phyloP scores from a whole-genome alignment of 2,113 vertebrate species.

The Lepisosteus oculatus region DNA sequence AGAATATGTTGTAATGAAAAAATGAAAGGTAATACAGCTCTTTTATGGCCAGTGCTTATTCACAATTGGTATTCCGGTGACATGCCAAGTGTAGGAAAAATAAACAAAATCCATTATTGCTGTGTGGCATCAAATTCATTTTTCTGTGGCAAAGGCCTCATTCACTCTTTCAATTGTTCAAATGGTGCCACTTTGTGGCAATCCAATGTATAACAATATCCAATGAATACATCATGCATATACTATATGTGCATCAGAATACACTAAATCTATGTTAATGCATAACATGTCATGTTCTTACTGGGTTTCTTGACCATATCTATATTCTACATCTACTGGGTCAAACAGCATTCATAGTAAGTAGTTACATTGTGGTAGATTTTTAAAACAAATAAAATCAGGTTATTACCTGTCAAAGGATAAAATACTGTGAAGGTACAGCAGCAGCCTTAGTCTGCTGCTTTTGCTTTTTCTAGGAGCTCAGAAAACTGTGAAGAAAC shows the following conservation, averaged over 20 bases:
- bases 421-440: too few relatives aligned
- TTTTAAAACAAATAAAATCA: too few relatives aligned
- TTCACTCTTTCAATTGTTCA: background rate
- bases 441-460: too few relatives aligned
- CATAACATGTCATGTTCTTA: too few relatives aligned
- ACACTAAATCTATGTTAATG: background rate
- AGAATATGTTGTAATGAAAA: background rate
- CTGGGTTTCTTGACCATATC: too few relatives aligned
- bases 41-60: background rate
- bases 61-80: background rate
- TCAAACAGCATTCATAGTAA: too few relatives aligned
- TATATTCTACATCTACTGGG: too few relatives aligned
- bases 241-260: background rate
- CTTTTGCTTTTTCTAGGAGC: too few relatives aligned
- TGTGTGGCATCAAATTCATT: background rate
- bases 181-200: constrained; percentile 1
- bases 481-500: too few relatives aligned
- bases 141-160: background rate
- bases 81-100: background rate
- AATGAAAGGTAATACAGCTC: background rate
- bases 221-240: background rate
- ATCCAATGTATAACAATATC: background rate
- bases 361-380: too few relatives aligned
- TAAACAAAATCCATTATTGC: background rate
- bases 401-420: too few relatives aligned